Evolutionary conservation across 2,113 vertebrate genomes (phyloP), one percentile per base, ranked within the genome.

Genomic region (Tricholaema leucomelas): DNA sequence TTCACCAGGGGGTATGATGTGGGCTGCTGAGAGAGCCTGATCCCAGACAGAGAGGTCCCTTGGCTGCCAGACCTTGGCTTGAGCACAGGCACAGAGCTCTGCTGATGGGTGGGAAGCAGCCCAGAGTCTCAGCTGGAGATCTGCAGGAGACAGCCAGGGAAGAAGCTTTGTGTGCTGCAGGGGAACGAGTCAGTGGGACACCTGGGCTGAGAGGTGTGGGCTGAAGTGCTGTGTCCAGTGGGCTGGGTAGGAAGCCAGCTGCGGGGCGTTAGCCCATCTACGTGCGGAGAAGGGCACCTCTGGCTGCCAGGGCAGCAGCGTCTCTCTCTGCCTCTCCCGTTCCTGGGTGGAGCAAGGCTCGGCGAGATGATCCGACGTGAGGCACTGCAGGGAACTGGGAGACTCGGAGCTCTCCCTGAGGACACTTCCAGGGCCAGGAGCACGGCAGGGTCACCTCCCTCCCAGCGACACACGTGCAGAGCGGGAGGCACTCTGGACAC

Each of bases 381-480:
- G 63, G 71, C 88, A 9, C 2, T 8, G 75, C 90, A 87, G 88
- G 77, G 50, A 92, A 75, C 38, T 31, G 73, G 0, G 17, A 72
- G 52, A 65, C 6, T 4, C n/a, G 0, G 2, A 76, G 75, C 28
- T 28, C 28, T 81, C 84, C 59, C 74, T 0, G 0, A 74, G 83
- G 69, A 87, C 25, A 36, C 9, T 30, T 75, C 59, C 86, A 81
- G 80, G 38, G 36, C 25, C 16, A 33, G 80, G 72, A 83, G 73
- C 52, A 67, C 3, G 0, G 31, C 0, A 0, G 67, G 91, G 81
- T 66, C 78, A 73, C 4, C 30, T 79, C 74, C 70, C n/a, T 87
- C 56, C 30, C 0, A 2, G 20, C 36, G 33, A 15, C 2, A 1
- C 84, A 52, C 3, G 9, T 71, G 79, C 69, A 15, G 69, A 66